phyloP scores from a whole-genome alignment of 2,797 vertebrate species.

The Botia almorhae region DNA sequence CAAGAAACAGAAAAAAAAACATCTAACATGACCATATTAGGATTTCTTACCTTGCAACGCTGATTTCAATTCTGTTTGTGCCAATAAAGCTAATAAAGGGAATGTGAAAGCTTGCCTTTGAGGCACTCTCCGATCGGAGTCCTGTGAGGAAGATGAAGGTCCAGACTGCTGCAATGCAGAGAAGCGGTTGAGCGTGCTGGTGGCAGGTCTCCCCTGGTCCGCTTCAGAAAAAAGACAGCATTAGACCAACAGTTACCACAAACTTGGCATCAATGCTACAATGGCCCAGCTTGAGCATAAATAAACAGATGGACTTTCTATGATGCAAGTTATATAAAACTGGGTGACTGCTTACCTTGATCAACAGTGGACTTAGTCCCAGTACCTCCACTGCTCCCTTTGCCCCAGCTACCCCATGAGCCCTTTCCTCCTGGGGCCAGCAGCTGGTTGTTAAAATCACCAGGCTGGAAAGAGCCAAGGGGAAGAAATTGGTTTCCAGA shows the following conservation, averaged over 20 bases:
- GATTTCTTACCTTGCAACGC: too few species aligned
- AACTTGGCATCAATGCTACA: not conserved
- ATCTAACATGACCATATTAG: not conserved
- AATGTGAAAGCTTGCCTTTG: conserved; percentile 82
- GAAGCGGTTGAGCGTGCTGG: conserved; percentile 95
- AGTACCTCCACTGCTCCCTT: conserved; percentile 95
- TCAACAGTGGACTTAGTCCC: conserved; percentile 86
- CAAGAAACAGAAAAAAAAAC: not conserved
- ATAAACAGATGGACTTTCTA: not conserved
- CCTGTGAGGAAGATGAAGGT: conserved; percentile 71
- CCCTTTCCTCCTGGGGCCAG: conserved; percentile 93
- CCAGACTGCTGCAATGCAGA: conserved; percentile 92
- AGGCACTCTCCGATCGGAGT: conserved; percentile 86
- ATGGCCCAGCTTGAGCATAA: not conserved
- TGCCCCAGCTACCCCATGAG: conserved; percentile 91
- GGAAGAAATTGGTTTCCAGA: not conserved
- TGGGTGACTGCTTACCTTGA: conserved; percentile 64
- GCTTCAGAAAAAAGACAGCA: conserved; percentile 71
- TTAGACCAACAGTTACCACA: not conserved
- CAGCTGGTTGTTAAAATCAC: conserved; percentile 92
- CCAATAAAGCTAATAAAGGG: too few species aligned
- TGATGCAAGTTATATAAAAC: not conserved
- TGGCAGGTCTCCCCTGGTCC: conserved; percentile 79
- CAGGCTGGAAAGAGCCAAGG: conserved; percentile 78
- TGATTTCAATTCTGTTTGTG: not conserved